Percentiles rank a stretch among this genome's conserved stretches.
phyloP scores from a whole-genome alignment of 2,888 invertebrate species.

The Nowickia ferox region DNA sequence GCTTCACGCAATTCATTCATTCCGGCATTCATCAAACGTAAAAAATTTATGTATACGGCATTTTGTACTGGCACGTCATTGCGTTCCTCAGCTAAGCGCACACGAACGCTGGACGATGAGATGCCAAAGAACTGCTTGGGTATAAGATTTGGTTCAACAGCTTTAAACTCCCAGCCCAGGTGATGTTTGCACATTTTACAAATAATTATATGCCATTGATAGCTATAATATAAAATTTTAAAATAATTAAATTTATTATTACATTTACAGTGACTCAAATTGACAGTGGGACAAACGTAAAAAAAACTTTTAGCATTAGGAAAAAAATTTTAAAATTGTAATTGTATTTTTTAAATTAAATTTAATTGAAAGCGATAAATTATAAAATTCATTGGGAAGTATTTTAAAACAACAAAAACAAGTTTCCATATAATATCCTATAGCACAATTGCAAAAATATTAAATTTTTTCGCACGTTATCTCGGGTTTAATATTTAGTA shows the following conservation, averaged over 20 bases:
- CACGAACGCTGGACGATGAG: conserved; percentile 85
- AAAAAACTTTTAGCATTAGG: too few species aligned
- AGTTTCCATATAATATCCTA: too few species aligned
- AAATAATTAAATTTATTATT: neutral
- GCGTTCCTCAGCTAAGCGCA: conserved; percentile 74
- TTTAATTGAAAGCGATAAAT: too few species aligned
- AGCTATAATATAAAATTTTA: conserved; percentile 84
- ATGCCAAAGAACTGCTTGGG: conserved; percentile 90
- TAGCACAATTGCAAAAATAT: too few species aligned
- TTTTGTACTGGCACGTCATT: conserved; percentile 72
- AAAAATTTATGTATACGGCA: conserved; percentile 77
- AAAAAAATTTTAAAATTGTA: too few species aligned
- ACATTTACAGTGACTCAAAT: too few species aligned
- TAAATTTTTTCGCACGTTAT: too few species aligned
- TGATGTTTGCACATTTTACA: conserved; percentile 88
- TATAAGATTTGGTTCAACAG: conserved; percentile 85
- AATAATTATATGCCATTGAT: conserved; percentile 91
- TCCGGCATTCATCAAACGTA: conserved; percentile 74
- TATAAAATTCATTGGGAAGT: too few species aligned
- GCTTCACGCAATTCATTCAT: conserved; percentile 76
- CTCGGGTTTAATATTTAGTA: too few species aligned
- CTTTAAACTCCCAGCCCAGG: conserved; percentile 92
- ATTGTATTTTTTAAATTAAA: too few species aligned
- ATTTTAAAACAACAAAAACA: too few species aligned
- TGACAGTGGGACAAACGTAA: too few species aligned